Evolutionary conservation across 2,113 vertebrate genomes (phyloP), one percentile per base, ranked within the genome.

Genomic region (Seriola aureovittata): DNA sequence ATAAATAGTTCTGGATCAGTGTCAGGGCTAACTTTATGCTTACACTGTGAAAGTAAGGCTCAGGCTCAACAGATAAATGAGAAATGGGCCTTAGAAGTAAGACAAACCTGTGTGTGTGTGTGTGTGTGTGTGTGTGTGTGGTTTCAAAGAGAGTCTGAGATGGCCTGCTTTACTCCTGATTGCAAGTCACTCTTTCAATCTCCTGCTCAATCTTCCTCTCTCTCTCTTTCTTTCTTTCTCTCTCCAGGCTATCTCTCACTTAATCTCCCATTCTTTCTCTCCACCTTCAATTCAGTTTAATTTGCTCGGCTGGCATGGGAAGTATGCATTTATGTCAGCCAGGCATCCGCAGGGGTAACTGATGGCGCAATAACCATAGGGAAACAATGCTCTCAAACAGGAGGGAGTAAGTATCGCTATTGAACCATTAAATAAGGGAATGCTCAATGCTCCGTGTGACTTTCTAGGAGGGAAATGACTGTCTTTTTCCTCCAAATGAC

Each of bases 351-450:
- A 59, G 85, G 38, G 75, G 88, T 93, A 93, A 92, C 72, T 71
- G 91, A 93, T 91, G 92, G 87, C 2, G 86, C 92, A 93, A 93
- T 94, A 93, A 92, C 84, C 86, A 78, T 66, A 84, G 85, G 86
- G 85, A 92, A 93, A 93, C 91, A 93, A 92, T 85, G 89, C 88
- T 88, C 82, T 91, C 72, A 84, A 91, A 90, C 89, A 87, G 85
- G 76, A 83, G 84, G 84, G 83, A 70, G 78, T 84, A 88, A 84
- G 88, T 89, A 90, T 88, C 82, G 42, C 87, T 82, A 90, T 84
- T 87, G 89, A 90, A 90, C 85, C 91, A 86, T 92, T 92, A 91
- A 93, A 92, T 92, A 92, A 94, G 82, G 84, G 66, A 88, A 90
- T 52, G 66, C 74, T 88, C 85, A 90, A 84, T 88, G 84, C 79